Evolutionary conservation across 2,113 vertebrate genomes (phyloP), one percentile per base, ranked within the genome.

Genomic region (Todiramphus saurophagus): DNA sequence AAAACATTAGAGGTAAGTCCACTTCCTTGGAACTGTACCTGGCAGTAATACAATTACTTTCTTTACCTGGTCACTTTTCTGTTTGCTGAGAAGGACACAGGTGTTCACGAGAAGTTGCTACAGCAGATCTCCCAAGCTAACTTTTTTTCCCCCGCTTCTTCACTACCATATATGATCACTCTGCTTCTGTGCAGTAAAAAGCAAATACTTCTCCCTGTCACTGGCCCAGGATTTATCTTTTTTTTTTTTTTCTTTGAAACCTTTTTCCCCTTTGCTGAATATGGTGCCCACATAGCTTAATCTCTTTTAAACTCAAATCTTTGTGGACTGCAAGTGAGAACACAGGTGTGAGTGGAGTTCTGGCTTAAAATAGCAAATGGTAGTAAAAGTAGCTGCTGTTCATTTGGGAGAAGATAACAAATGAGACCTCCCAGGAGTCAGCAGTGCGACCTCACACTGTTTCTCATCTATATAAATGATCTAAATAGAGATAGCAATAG

Each of bases 401-500:
- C 85, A 44, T 94, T 53, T 74, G 89, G 90, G 88, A 81, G 88
- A 73, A 87, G 75, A 84, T 78, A 92, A 96, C 51, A 82, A 95
- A 91, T 90, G 90, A 84, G 77, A 87, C 37, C 58, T 79, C 83
- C 93, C 91, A 84, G 83, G 94, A 82, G 91, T 80, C 89, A 89
- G 53, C 72, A 41, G 4, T 82, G 91, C 2, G 35, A n/a, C 64
- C 83, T 94, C 89, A 93, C 24, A 21, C 91, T 84, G 85, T 39
- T 93, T 91, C 94, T 96, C 95, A 44, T 94, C 95, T 94, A 72
- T 97, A 94, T 83, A 86, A 76, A 76, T 87, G 77, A 94, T 82
- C 83, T 86, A 82, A 83, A 95, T 84, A 90, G 95, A 90, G 91
- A 90, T 90, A 94, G 72, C 79, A 85, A 60, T 33, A 74, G 44